Conservation (phyloP, 2,797 vertebrate genomes). For the Florisuga fusca region DNA sequence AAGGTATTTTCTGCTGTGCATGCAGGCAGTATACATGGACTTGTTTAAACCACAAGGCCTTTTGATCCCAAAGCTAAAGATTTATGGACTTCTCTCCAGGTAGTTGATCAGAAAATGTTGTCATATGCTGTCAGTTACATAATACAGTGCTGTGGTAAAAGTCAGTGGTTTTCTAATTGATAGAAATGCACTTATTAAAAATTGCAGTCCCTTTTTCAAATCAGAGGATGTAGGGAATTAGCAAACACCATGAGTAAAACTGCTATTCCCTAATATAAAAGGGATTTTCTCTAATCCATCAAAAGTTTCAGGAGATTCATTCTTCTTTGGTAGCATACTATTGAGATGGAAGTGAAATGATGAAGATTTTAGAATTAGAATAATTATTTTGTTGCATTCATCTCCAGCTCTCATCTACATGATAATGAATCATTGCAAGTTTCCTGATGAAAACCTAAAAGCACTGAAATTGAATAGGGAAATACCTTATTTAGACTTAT, state of each 20-base stretch:
- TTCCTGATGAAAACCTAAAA: background rate
- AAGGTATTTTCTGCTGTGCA: background rate
- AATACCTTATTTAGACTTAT: conserved; percentile 2
- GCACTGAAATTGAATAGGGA: background rate
- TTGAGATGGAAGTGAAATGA: background rate
- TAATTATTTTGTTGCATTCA: background rate
- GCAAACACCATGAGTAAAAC: background rate
- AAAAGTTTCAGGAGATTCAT: background rate
- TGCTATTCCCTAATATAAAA: background rate
- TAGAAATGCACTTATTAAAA: background rate
- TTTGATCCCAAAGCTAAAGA: background rate
- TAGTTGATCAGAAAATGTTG: background rate
- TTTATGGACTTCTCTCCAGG: background rate
- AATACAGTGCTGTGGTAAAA: background rate
- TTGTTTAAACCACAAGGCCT: background rate
- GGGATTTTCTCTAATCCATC: background rate
- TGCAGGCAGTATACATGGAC: background rate
- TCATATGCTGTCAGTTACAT: background rate
- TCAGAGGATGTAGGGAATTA: background rate
- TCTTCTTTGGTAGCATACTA: background rate
- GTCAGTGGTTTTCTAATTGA: background rate
- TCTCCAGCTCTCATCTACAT: background rate
- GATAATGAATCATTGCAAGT: background rate
- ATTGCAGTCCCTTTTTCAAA: background rate
- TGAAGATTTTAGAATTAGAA: background rate